Base-by-base conservation (phyloP, 2,888 invertebrate species). In the Linyphia triangularis region DNA sequence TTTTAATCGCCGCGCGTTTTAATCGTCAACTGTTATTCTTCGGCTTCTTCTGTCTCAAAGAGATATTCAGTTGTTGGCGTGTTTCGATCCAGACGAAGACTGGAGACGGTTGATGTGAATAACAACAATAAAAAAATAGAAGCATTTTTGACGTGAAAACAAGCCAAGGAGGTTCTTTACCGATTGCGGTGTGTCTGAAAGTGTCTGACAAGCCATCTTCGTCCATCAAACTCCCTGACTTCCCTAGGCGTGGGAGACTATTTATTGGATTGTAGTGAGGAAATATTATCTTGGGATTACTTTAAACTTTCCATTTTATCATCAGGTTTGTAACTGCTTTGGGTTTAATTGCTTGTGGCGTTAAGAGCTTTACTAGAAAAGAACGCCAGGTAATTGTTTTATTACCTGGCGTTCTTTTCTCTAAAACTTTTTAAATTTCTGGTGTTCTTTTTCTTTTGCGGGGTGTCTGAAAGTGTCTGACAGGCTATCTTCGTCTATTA, bases 61-160 rank as follows among this genome's bases (percentile, higher is more conserved):
- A 16, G 26, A 43, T n/a, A 65, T 65, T n/a, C 13, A 40, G 10
- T 28, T n/a, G 19, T 2, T 30, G 30, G 30, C 30, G 28, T 28
- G 30, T 30, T 65, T 30, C 30, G 30, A 26, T 43, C 1, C n/a
- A 70, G 70, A 43, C 43, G 13, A 16, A 16, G 37, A 70, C 43
- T 28, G 19, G 43, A 1, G 70, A 40, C 65, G 30, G 28, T 3
- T 63, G 13, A 13, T 59, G 22, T 6, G 19, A 6, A 40, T 10
- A 40, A 13, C 24, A 22, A 22, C 9, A 61, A 10, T 9, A 16
- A 24, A 22, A 3, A 13, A 69, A 57, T 28, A 22, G 33, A 10
- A 30, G 57, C 57, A 10, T 16, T 73, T 73, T 59, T 73, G 73
- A 73, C 9, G 73, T 6, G 73, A 33, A 73, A 73, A 59, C 30